A percentile compares a stretch with the other conserved stretches of the same genome.
These are phyloP conservation scores for Alexandromys fortis DNA, from an alignment of 2,113 vertebrate genomes.

Conservation along the genomic window DNA sequence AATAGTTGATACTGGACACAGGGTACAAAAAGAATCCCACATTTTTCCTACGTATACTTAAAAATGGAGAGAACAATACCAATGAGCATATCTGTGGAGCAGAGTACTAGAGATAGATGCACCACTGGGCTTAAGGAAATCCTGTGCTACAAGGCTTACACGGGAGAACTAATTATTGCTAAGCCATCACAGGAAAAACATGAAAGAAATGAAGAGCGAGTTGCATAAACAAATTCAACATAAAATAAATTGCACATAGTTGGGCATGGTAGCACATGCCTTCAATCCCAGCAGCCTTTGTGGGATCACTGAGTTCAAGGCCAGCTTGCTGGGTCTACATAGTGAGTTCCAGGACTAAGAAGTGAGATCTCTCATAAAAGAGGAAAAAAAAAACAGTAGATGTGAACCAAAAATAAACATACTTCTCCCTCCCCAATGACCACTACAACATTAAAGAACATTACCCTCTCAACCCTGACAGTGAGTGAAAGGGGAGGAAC, in stretches of 20 bases:
- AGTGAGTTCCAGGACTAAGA: not conserved
- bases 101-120: not conserved
- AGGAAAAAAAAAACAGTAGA: not conserved
- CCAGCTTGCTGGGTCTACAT: not conserved
- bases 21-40: not conserved
- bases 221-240: not conserved
- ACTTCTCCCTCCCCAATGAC: not conserved
- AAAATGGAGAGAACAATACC: not conserved
- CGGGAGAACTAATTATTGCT: not conserved
- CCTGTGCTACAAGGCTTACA: not conserved
- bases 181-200: not conserved
- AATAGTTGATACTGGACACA: not conserved
- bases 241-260: not conserved
- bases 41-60: not conserved
- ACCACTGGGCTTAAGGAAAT: not conserved
- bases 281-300: not conserved
- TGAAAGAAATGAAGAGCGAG: not conserved
- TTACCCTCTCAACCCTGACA: not conserved
- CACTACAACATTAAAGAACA: not conserved
- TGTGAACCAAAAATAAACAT: not conserved
- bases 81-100: not conserved
- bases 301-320: not conserved
- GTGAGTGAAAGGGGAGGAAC: not conserved
- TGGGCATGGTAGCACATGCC: not conserved
- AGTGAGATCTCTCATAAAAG: not conserved